Evolutionary conservation across 2,888 invertebrate genomes (phyloP).

Genomic region (Cynaeus angustus): DNA sequence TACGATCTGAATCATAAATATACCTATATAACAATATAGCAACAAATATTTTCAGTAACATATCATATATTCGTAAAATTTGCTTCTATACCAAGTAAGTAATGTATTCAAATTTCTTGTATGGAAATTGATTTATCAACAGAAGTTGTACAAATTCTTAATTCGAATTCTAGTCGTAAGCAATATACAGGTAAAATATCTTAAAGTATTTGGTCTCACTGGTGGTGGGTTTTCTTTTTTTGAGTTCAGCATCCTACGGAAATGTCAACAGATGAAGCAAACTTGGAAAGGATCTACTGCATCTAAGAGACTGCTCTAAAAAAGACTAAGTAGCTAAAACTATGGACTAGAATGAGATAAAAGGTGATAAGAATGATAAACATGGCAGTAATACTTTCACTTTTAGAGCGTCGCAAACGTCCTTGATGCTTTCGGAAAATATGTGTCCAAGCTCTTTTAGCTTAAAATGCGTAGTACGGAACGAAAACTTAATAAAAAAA

Average conservation of each 20-base stretch:
- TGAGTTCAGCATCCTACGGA: slow-evolving; percentile 50
- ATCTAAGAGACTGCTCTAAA: slow-evolving; percentile 62
- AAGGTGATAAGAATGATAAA: slow-evolving; percentile 59
- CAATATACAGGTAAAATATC: slow-evolving; percentile 64
- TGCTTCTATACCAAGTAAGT: slow-evolving; percentile 54
- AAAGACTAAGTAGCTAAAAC: slow-evolving; percentile 60
- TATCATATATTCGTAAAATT: slow-evolving; percentile 60
- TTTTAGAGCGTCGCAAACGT: slow-evolving; percentile 53
- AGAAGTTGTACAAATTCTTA: slow-evolving; percentile 60
- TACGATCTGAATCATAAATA: slow-evolving; percentile 57
- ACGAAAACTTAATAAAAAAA: slow-evolving; percentile 16
- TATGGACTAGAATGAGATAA: slow-evolving; percentile 56
- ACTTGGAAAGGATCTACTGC: slow-evolving; percentile 51
- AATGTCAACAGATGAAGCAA: slow-evolving; percentile 54
- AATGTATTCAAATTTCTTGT: slow-evolving; percentile 54
- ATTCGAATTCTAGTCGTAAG: slow-evolving; percentile 55
- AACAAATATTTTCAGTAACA: slow-evolving; percentile 67
- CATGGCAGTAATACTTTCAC: slow-evolving; percentile 62
- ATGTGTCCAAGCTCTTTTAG: slow-evolving; percentile 23
- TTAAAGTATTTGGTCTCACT: slow-evolving; percentile 71
- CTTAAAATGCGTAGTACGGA: slow-evolving; percentile 32
- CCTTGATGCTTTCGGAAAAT: slow-evolving; percentile 53
- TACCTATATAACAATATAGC: slow-evolving; percentile 69
- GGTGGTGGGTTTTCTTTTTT: slow-evolving; percentile 54
- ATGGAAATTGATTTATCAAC: slow-evolving; percentile 53